These are phyloP conservation scores for Synanthedon formicaeformis DNA, from an alignment of 2,888 invertebrate species.

Conservation along the genomic window DNA sequence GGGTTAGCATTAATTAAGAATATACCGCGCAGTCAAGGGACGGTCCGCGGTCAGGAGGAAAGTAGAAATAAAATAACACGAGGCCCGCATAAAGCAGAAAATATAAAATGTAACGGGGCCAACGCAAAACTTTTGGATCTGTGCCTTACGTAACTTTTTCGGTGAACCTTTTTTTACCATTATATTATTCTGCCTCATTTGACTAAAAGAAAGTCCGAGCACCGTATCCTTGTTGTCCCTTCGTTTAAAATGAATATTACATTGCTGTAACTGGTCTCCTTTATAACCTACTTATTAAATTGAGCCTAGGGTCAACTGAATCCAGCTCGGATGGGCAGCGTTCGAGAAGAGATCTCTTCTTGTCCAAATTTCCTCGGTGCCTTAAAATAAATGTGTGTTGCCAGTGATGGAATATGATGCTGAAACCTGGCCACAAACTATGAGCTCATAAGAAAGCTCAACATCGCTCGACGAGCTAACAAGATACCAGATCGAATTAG, in stretches of 20 bases:
- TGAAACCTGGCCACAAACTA: too few relatives aligned
- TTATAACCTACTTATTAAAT: too few relatives aligned
- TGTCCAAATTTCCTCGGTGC: too few relatives aligned
- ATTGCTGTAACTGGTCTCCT: too few relatives aligned
- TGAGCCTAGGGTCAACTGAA: too few relatives aligned
- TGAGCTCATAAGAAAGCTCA: too few relatives aligned
- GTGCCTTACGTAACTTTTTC: conserved; percentile 58
- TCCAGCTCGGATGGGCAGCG: too few relatives aligned
- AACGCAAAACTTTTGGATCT: conserved; percentile 52
- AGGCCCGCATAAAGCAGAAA: conserved; percentile 40
- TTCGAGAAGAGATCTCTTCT: too few relatives aligned
- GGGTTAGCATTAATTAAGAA: conserved; percentile 59
- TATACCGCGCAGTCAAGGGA: conserved; percentile 25
- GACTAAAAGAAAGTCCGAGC: conserved; percentile 61
- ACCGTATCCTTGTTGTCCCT: conserved; percentile 46
- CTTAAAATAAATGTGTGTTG: too few relatives aligned
- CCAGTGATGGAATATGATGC: too few relatives aligned
- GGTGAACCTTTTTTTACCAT: conserved; percentile 59
- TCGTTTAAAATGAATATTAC: conserved; percentile 57
- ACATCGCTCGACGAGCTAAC: too few relatives aligned
- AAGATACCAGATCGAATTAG: too few relatives aligned
- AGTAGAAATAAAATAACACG: conserved; percentile 60
- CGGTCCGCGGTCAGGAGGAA: conserved; percentile 48
- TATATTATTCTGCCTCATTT: conserved; percentile 65
- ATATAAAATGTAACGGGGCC: conserved; percentile 53